Evolutionary conservation across 1,140 invertebrate species (phyloP).

Genomic region (Pogonognathellus flavescens): DNA sequence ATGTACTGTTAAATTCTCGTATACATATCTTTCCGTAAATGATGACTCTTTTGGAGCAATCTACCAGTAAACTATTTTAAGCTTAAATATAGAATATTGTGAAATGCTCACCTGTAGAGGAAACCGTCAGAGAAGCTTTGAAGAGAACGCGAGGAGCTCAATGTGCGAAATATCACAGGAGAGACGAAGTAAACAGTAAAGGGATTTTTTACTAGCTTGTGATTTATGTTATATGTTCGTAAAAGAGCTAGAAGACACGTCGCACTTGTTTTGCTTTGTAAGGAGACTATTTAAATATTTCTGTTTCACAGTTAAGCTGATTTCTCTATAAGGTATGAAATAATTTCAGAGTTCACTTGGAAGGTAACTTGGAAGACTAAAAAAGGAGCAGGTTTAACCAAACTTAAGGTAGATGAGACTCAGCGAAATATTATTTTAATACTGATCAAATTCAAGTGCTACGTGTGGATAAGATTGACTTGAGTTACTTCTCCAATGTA

Average conservation of each 20-base stretch:
- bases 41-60: too few species aligned
- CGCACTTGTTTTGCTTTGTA: not conserved
- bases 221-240: too few species aligned
- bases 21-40: too few species aligned
- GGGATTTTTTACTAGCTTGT: not conserved
- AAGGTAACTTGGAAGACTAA: conserved; percentile 15
- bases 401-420: too few species aligned
- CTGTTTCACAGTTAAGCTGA: conserved; percentile 19
- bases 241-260: not conserved
- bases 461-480: not conserved
- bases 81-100: too few species aligned
- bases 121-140: too few species aligned
- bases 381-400: not conserved
- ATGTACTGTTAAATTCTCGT: too few species aligned
- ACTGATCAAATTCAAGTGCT: too few species aligned
- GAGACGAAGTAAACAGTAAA: not conserved
- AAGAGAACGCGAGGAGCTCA: not conserved
- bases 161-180: not conserved
- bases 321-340: not conserved
- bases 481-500: conserved; percentile 4
- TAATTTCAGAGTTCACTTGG: not conserved
- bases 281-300: not conserved
- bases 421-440: too few species aligned
- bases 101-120: too few species aligned
- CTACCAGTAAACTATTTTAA: too few species aligned